Percentiles rank a stretch among this genome's conserved stretches.
phyloP scores from a whole-genome alignment of 1,140 invertebrate species.

The Drosophila bifasciata region DNA sequence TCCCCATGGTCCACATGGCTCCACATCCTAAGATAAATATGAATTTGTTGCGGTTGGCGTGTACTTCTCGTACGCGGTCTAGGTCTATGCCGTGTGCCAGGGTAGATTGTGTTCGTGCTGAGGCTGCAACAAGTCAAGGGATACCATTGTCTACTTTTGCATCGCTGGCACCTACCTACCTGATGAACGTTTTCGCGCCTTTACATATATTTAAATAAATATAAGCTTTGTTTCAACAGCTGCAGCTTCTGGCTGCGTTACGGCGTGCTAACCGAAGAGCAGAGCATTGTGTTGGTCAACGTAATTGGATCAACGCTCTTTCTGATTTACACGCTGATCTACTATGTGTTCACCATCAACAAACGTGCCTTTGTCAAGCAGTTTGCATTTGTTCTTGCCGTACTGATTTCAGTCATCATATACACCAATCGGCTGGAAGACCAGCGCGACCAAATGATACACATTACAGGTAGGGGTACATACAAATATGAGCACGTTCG shows the following conservation, averaged over 20 bases:
- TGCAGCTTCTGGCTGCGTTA: conserved; percentile 88
- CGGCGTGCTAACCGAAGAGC: conserved; percentile 87
- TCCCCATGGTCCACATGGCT: conserved; percentile 2
- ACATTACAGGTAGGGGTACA: conserved; percentile 78
- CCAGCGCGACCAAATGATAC: conserved; percentile 61
- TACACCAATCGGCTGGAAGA: conserved; percentile 61
- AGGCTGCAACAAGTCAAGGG: neutral
- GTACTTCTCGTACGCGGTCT: neutral
- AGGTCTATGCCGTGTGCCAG: neutral
- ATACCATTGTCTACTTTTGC: conserved; percentile 17
- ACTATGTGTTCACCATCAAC: conserved; percentile 86
- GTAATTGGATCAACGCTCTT: conserved; percentile 87
- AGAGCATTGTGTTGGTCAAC: conserved; percentile 88
- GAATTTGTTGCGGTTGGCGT: conserved; percentile 23
- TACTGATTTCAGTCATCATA: conserved; percentile 61
- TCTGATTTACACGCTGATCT: conserved; percentile 86
- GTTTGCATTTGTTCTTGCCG: conserved; percentile 60
- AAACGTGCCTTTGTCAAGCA: conserved; percentile 74
- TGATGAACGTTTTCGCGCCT: neutral
- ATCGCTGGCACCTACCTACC: conserved; percentile 35
- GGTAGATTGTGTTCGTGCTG: too few species aligned
- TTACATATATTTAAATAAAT: neutral
- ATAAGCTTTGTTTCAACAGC: conserved; percentile 51
- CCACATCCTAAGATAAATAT: conserved; percentile 18
- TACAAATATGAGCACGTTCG: conserved; percentile 13